phyloP scores from a whole-genome alignment of 2,797 vertebrate species.

The Glyptemys insculpta region DNA sequence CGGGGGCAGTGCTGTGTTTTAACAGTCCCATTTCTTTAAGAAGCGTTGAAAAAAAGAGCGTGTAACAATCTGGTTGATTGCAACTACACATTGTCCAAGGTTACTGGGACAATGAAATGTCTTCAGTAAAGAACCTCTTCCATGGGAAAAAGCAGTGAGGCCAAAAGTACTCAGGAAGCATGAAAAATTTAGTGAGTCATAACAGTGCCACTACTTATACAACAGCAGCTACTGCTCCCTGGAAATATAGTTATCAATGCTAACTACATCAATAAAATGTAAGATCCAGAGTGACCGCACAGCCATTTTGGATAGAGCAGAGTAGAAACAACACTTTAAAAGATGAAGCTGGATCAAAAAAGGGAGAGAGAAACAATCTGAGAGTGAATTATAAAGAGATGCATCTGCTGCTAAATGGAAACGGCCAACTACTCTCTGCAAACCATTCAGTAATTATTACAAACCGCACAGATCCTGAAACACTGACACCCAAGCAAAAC shows the following conservation, averaged over 20 bases:
- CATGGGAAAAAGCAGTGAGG: background rate
- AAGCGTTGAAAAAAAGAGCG: background rate
- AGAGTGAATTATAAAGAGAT: background rate
- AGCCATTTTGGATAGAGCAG: background rate
- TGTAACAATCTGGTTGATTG: background rate
- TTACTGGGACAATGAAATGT: background rate
- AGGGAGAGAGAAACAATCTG: background rate
- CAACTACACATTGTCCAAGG: background rate
- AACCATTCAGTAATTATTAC: background rate
- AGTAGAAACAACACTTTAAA: background rate
- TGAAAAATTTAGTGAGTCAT: background rate
- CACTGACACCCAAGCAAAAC: background rate
- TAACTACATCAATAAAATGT: background rate
- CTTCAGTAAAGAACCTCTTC: background rate
- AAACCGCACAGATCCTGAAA: background rate
- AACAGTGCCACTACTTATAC: background rate
- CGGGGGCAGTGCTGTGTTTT: background rate
- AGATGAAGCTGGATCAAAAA: background rate
- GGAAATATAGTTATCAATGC: background rate
- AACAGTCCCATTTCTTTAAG: background rate
- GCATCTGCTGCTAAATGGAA: background rate
- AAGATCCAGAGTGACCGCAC: background rate
- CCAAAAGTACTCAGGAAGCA: background rate
- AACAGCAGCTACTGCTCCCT: background rate
- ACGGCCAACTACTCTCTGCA: slow-evolving; percentile 14